Evolutionary conservation across 2,113 vertebrate species (phyloP), one percentile per base, ranked within the genome.

Genomic region (Sclerurus mexicanus): DNA sequence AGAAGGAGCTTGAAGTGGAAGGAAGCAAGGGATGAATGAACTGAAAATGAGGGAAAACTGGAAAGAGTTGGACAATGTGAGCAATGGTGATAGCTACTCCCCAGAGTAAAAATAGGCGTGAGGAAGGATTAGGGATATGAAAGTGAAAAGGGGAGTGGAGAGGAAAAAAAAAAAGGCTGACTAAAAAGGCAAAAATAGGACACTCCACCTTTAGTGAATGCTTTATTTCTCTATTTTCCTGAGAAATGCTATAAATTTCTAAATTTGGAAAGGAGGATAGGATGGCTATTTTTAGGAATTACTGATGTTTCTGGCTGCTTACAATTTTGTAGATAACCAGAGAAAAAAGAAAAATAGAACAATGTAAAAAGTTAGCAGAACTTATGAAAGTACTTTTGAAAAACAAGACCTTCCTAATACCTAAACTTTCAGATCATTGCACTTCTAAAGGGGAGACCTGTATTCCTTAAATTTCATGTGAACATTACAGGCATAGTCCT

Each of bases 241-340:
- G 49, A 81, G 60, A 96, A 95, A 87, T 72, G 31, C 62, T 19
- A 25, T 75, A 10, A 94, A 79, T 88, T 90, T 80, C 90, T 96
- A 78, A 80, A 90, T 83, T 88, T 92, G 50, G 90, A 77, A 95
- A 67, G 60, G 12, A 88, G 71, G 40, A 56, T 92, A 59, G 35
- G 33, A 60, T 93, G 56, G 47, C 47, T 96, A 50, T 97, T 95
- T 96, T 96, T 92, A 94, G 82, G 64, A 86, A 77, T 93, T 84
- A 86, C 63, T 64, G 59, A 71, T 84, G 35, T 68, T 95, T 81
- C 83, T 96, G 83, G 24, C 79, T 95, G 37, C 72, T 94, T 91
- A 33, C 0, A 1, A 53, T 90, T 92, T 56, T 78, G 25, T 89
- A 78, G 67, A 71, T 93, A 93, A 68, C 33, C 33, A 56, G 40